Conservation (phyloP, 2,888 invertebrate genomes). For the Malthinus seriepunctatus region DNA sequence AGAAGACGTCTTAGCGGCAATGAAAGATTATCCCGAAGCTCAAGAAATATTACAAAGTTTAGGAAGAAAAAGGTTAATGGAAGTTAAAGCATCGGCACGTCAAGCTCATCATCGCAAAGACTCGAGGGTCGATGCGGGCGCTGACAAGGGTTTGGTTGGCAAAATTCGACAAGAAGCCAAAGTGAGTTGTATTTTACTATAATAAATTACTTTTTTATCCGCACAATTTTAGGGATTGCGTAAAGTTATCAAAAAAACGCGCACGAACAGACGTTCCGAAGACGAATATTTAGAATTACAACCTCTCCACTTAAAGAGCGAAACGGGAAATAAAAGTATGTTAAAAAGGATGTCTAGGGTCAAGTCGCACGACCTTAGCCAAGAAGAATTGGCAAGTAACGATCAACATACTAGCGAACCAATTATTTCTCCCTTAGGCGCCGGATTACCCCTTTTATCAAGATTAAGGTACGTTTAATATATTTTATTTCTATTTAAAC, state of each 20-base stretch:
- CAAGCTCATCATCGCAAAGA: slow-evolving; percentile 42
- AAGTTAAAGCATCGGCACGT: slow-evolving; percentile 63
- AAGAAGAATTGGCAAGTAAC: slow-evolving; percentile 49
- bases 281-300: slow-evolving; percentile 66
- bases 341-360: slow-evolving; percentile 76
- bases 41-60: slow-evolving; percentile 91
- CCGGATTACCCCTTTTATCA: slow-evolving; percentile 79
- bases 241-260: slow-evolving; percentile 63
- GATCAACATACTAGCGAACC: slow-evolving; percentile 57
- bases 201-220: not conserved
- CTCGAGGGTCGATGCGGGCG: slow-evolving; percentile 31
- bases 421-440: slow-evolving; percentile 76
- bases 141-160: slow-evolving; percentile 74
- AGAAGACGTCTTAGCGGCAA: slow-evolving; percentile 91
- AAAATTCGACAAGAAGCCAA: slow-evolving; percentile 85
- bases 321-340: slow-evolving; percentile 59
- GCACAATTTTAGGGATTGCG: slow-evolving; percentile 57
- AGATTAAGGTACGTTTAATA: slow-evolving; percentile 59
- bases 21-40: slow-evolving; percentile 97
- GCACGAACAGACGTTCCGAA: slow-evolving; percentile 58
- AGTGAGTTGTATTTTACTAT: slow-evolving; percentile 44
- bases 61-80: slow-evolving; percentile 84
- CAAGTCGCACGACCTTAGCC: slow-evolving; percentile 71
- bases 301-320: slow-evolving; percentile 56
- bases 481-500: not conserved